These are phyloP conservation scores for Eretmochelys imbricata DNA, from an alignment of 2,113 vertebrate species.

Conservation along the genomic window DNA sequence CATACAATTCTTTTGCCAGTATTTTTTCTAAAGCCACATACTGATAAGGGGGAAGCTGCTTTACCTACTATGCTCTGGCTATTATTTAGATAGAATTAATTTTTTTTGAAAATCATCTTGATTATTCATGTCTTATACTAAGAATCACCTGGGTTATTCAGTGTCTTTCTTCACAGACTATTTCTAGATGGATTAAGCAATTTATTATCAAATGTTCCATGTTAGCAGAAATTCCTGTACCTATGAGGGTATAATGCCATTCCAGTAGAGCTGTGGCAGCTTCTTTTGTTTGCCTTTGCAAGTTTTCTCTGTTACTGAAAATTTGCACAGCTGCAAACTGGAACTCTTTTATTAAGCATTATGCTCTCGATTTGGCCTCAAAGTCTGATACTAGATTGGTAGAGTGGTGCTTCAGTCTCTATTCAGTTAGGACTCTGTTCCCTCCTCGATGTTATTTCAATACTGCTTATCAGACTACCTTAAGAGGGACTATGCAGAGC, in stretches of 20 bases:
- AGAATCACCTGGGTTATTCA: not conserved
- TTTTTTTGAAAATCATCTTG: not conserved
- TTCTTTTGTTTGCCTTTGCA: not conserved
- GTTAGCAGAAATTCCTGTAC: not conserved
- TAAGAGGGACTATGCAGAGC: not conserved
- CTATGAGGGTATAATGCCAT: not conserved
- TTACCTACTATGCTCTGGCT: not conserved
- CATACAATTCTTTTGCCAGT: not conserved
- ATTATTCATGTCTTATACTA: not conserved
- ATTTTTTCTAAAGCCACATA: not conserved
- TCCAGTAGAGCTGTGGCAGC: not conserved
- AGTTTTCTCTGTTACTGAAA: not conserved
- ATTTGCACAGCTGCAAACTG: not conserved
- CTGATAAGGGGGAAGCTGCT: not conserved
- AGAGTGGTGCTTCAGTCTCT: not conserved
- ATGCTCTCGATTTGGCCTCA: not conserved
- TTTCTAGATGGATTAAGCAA: not conserved
- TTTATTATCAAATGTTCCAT: not conserved
- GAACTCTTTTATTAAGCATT: not conserved
- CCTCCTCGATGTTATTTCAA: not conserved
- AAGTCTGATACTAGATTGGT: not conserved
- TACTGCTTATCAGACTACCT: not conserved
- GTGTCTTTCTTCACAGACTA: not conserved
- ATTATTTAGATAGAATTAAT: not conserved
- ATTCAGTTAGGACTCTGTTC: not conserved